Evolutionary conservation across 1,140 invertebrate genomes (phyloP), one percentile per base, ranked within the genome.

Genomic region (Drosophila tsacasi): DNA sequence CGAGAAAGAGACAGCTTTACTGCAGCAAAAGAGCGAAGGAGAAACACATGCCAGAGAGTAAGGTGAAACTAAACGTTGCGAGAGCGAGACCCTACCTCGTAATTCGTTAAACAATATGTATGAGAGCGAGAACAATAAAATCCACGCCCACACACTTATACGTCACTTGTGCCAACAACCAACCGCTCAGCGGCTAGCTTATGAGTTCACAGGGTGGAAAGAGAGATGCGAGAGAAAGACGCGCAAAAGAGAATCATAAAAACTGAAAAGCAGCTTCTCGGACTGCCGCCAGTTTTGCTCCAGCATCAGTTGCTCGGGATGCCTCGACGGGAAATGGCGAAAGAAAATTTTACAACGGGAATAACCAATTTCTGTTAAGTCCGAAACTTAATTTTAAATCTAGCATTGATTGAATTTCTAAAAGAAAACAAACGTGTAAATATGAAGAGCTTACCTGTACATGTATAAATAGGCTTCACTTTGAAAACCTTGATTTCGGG

Each of bases 61-160:
- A 49, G 44, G 62, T 39, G 19, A 13, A 58, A 46, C 66, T 37
- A 78, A 30, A 59, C 19, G 30, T 52, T 65, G 46, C 44, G 65
- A 84, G 58, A 65, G 54, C 54, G 78, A 78, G 67, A 71, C 64
- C 75, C 63, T 67, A 54, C 55, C 68, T 74, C 49, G 65, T 64
- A 87, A 81, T 77, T 81, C 79, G 79, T 73, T 60, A 65, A 66
- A 79, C 68, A 86, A 83, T 87, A 73, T 79, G 52, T 68, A 64
- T 72, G 71, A 50, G 63, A 52, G 54, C 21, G 46, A 37, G 19
- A 86, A 76, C 76, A 78, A 85, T 79, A 64, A 59, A 83, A 87
- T 83, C 55, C 81, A 84, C 84, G 84, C 84, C 85, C 84, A 81
- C 63, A 78, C 54, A 46, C 64, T 68, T 71, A 15, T 55, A 69